Conservation (phyloP, 37 sponge, comb jelly and placozoan species). For the Halisarca cf. caerulea region DNA sequence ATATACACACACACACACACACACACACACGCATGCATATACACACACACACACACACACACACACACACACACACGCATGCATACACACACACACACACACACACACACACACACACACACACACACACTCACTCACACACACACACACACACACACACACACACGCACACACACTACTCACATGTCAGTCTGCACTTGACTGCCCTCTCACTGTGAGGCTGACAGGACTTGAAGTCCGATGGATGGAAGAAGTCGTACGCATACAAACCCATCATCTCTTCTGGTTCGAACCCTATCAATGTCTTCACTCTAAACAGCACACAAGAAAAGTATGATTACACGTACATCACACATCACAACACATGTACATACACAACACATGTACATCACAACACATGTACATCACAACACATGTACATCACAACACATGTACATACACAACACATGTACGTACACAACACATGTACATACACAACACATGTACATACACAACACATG, state of each 20-base stretch:
- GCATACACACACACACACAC: too few species aligned
- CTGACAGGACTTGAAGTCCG: slow-evolving; percentile 35
- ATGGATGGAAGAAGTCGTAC: slow-evolving; percentile 67
- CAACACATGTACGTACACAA: too few species aligned
- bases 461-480: too few species aligned
- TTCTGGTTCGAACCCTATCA: slow-evolving; percentile 51
- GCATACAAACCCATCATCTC: slow-evolving; percentile 51
- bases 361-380: not conserved
- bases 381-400: not conserved
- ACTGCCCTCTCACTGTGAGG: slow-evolving; percentile 6
- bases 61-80: too few species aligned
- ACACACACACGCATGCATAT: too few species aligned
- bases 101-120: too few species aligned
- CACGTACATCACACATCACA: not conserved
- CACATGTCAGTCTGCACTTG: not conserved
- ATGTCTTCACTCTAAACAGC: slow-evolving; percentile 21
- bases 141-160: not conserved
- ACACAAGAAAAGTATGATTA: not conserved
- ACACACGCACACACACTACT: not conserved
- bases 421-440: too few species aligned
- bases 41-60: too few species aligned
- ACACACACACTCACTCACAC: not conserved
- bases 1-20: too few species aligned
- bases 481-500: too few species aligned
- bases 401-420: too few species aligned